Percentiles rank a stretch among this genome's conserved stretches.
Evolutionary conservation across 2,113 vertebrate species (phyloP).

Genomic region (Arothron firmamentum): DNA sequence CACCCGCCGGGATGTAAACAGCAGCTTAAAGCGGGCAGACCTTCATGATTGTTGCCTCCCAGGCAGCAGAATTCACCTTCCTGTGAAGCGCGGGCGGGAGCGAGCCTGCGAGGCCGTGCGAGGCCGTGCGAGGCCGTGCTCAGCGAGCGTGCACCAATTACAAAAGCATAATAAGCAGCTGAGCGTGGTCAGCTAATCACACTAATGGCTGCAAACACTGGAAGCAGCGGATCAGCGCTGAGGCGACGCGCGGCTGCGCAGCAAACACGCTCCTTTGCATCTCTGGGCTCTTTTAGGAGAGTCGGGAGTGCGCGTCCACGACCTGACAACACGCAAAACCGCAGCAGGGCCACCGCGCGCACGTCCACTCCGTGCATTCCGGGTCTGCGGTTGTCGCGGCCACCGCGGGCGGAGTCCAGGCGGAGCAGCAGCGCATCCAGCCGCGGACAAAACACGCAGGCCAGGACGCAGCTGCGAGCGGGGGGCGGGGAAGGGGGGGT

Average conservation of each 20-base stretch:
- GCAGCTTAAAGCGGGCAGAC: background rate
- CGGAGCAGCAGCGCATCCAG: background rate
- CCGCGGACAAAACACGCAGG: background rate
- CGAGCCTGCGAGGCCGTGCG: no score
- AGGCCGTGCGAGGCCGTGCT: background rate
- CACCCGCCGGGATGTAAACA: no score
- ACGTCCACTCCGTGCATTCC: background rate
- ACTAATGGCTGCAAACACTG: constrained; percentile 48
- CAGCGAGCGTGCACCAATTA: constrained; percentile 7
- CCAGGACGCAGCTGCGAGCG: no score
- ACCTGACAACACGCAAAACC: constrained; percentile 24
- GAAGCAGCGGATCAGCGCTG: constrained; percentile 42
- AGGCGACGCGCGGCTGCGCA: constrained; percentile 13
- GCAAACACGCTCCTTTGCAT: background rate
- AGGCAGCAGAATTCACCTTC: no score
- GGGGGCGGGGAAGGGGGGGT: no score
- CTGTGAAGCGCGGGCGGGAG: no score
- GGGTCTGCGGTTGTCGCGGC: no score
- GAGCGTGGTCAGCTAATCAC: constrained; percentile 50
- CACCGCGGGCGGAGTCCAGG: no score
- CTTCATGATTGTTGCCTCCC: constrained; percentile 11
- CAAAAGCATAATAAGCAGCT: constrained; percentile 43
- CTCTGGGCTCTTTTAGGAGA: background rate
- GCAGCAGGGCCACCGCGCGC: no score
- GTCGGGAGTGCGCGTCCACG: background rate